These are phyloP conservation scores for Polyommatus iphigenia DNA, from an alignment of 2,888 invertebrate genomes.

Conservation along the genomic window DNA sequence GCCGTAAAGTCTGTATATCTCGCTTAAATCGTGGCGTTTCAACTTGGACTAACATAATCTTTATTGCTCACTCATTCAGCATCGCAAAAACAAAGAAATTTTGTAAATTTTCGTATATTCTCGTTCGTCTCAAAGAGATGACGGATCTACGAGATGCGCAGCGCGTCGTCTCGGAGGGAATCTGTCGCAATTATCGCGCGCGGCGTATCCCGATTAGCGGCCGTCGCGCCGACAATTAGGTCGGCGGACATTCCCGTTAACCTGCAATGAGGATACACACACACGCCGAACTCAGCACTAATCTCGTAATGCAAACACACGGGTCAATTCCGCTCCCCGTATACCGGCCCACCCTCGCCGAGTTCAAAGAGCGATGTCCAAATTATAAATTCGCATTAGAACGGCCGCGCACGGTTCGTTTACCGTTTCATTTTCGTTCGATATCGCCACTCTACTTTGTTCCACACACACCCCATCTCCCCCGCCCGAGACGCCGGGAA, in stretches of 20 bases:
- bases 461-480: conserved; percentile 74
- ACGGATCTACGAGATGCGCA: conserved; percentile 22
- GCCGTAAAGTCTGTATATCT: not conserved
- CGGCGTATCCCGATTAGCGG: conserved; percentile 77
- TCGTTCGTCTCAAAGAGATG: not conserved
- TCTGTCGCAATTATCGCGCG: conserved; percentile 77
- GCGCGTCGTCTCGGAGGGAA: conserved; percentile 50
- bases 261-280: conserved; percentile 79
- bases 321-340: conserved; percentile 53
- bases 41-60: not conserved
- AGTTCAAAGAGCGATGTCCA: conserved; percentile 80
- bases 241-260: conserved; percentile 77
- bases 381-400: conserved; percentile 81
- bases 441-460: conserved; percentile 80
- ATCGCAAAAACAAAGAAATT: not conserved
- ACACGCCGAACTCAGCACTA: conserved; percentile 55
- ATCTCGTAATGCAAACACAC: conserved; percentile 57
- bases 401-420: conserved; percentile 81
- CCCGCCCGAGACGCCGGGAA: conserved; percentile 78
- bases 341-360: conserved; percentile 60
- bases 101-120: not conserved
- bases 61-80: not conserved
- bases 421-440: conserved; percentile 80
- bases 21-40: not conserved
- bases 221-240: conserved; percentile 77